A percentile compares a stretch with the other conserved stretches of the same genome.
Evolutionary conservation across 2,797 vertebrate genomes (phyloP).

Genomic region (Acanthopagrus latus): DNA sequence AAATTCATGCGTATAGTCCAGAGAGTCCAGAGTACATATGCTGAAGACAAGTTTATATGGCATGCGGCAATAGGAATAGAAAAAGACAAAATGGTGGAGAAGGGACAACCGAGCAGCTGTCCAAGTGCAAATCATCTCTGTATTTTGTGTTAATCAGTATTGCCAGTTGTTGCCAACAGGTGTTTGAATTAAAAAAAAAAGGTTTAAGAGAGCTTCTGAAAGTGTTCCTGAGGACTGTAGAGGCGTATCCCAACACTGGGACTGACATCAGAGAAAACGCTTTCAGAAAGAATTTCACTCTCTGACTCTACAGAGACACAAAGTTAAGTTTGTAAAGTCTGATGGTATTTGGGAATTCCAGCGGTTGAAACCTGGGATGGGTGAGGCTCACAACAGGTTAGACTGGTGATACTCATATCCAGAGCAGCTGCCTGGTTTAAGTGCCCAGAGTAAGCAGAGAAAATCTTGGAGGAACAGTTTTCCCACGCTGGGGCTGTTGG

Average conservation of each 20-base stretch:
- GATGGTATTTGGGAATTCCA: neutral
- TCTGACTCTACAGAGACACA: slow-evolving; percentile 7
- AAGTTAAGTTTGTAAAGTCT: neutral
- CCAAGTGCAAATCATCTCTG: slow-evolving; percentile 24
- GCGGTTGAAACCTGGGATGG: neutral
- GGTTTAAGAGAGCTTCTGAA: slow-evolving; percentile 8
- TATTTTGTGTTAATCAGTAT: slow-evolving; percentile 12
- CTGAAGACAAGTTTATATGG: slow-evolving; percentile 3
- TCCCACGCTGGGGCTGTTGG: neutral
- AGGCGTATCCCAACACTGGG: slow-evolving; percentile 12
- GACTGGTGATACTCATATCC: neutral
- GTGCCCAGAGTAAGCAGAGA: neutral
- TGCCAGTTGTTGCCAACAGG: slow-evolving; percentile 2
- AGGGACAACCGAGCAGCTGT: slow-evolving; percentile 18
- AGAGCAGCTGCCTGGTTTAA: neutral
- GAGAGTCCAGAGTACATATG: slow-evolving; percentile 5
- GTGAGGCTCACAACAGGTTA: neutral
- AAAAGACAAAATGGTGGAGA: slow-evolving; percentile 24
- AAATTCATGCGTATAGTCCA: slow-evolving; percentile 26
- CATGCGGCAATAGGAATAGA: slow-evolving; percentile 42
- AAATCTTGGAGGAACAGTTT: neutral
- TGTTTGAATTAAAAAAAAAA: neutral
- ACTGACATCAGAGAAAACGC: slow-evolving; percentile 16
- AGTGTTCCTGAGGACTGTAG: slow-evolving; percentile 62
- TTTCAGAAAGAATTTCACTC: slow-evolving; percentile 15